Evolutionary conservation across 2,113 vertebrate species (phyloP).

Genomic region (Grallaria varia): DNA sequence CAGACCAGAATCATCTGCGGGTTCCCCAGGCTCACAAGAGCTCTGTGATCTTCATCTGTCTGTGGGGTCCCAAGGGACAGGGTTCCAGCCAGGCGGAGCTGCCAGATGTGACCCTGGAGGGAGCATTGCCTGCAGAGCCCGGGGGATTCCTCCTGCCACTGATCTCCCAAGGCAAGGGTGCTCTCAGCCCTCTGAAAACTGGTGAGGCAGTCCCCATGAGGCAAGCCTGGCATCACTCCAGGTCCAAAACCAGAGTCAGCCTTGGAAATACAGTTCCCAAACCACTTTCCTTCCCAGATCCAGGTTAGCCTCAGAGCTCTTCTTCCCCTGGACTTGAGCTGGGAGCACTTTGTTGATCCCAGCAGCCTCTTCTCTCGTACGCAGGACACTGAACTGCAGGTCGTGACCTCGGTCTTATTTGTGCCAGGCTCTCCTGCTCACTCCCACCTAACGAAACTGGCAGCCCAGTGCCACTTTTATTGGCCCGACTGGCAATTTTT

Average conservation of each 20-base stretch:
- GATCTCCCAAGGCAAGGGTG: not conserved
- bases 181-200: not conserved
- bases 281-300: not conserved
- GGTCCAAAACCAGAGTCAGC: not conserved
- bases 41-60: not conserved
- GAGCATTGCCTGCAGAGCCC: not conserved
- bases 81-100: not conserved
- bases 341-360: not conserved
- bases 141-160: not conserved
- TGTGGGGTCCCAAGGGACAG: not conserved
- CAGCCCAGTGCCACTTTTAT: conserved; percentile 31
- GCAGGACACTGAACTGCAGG: not conserved
- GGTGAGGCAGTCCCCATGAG: not conserved
- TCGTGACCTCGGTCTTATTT: not conserved
- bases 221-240: not conserved
- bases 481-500: conserved; percentile 19
- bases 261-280: not conserved
- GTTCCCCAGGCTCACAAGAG: not conserved
- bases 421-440: not conserved
- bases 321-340: not conserved
- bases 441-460: not conserved
- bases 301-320: not conserved
- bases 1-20: not conserved
- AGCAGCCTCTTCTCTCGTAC: not conserved
- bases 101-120: not conserved